phyloP scores from a whole-genome alignment of 2,113 vertebrate genomes.

The Philantomba maxwellii region DNA sequence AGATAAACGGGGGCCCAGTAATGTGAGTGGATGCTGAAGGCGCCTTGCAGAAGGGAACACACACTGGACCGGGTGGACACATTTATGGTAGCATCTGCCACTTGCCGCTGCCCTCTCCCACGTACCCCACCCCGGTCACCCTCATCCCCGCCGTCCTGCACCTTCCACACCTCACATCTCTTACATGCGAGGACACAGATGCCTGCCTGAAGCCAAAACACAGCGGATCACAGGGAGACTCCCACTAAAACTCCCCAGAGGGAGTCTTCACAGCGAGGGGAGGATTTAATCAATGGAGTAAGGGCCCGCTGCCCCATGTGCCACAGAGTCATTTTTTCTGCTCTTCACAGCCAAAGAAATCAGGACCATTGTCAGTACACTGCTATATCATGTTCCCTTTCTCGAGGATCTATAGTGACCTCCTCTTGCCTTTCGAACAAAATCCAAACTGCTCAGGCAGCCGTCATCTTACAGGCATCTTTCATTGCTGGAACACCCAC shows the following conservation, averaged over 20 bases:
- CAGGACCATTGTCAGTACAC: conserved; percentile 32
- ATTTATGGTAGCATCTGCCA: not conserved
- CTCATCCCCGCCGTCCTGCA: too few species aligned
- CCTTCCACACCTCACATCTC: not conserved
- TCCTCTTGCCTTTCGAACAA: not conserved
- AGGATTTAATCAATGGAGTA: not conserved
- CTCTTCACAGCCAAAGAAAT: conserved; percentile 40
- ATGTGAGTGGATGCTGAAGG: not conserved
- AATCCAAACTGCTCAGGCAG: not conserved
- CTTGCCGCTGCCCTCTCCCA: fast-evolving
- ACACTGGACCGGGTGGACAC: not conserved
- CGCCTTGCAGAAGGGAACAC: not conserved
- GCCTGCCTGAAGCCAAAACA: not conserved
- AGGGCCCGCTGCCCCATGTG: not conserved
- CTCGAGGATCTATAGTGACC: conserved; percentile 13
- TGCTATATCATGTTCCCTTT: conserved; percentile 12
- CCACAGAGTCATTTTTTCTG: not conserved
- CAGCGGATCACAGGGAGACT: not conserved
- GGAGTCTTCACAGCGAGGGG: not conserved
- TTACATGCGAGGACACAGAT: not conserved
- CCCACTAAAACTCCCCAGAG: not conserved
- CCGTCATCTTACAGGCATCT: not conserved
- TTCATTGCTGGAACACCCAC: not conserved
- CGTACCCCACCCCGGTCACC: fast-evolving
- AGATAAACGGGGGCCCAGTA: not conserved